Evolutionary conservation across 2,797 vertebrate genomes (phyloP).

Genomic region (Enteromius paludinosus): DNA sequence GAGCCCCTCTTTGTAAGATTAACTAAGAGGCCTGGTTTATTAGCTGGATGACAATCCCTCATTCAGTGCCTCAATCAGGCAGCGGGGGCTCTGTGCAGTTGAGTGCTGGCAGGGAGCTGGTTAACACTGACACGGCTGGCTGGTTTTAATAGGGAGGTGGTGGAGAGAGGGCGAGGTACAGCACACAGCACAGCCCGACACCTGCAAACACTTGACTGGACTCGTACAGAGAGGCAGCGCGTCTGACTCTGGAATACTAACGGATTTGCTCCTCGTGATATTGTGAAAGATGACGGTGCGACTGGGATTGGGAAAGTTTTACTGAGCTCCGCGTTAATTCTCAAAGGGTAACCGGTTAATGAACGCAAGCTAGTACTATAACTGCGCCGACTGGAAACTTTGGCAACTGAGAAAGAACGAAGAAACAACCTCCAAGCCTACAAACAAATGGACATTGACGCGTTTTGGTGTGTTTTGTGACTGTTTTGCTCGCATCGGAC

Average conservation of each 20-base stretch:
- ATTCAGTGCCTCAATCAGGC: conserved; percentile 35
- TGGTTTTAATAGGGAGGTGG: conserved; percentile 61
- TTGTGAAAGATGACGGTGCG: conserved; percentile 23
- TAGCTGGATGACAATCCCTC: conserved; percentile 37
- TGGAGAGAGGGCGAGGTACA: conserved; percentile 53
- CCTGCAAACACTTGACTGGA: conserved; percentile 62
- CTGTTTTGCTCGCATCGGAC: conserved; percentile 39
- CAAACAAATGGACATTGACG: conserved; percentile 50
- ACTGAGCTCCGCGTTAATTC: conserved; percentile 29
- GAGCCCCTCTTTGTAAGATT: conserved; percentile 28
- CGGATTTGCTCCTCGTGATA: conserved; percentile 10
- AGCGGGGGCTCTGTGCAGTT: conserved; percentile 18
- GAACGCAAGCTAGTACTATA: conserved; percentile 16
- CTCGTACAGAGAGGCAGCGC: conserved; percentile 31
- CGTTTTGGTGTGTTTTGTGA: conserved; percentile 17
- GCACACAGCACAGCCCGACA: conserved; percentile 53
- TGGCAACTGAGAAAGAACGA: conserved; percentile 47
- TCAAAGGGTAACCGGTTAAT: conserved; percentile 22
- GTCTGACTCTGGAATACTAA: conserved; percentile 38
- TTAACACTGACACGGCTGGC: conserved; percentile 65
- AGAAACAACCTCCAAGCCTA: background rate
- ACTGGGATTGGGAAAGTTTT: conserved; percentile 50
- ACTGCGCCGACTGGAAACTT: conserved; percentile 45
- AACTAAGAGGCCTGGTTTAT: conserved; percentile 31
- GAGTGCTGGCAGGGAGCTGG: conserved; percentile 60